Percentiles rank a stretch among this genome's conserved stretches.
Conservation (phyloP, 2,888 invertebrate species). For the Cephonodes hylas region DNA sequence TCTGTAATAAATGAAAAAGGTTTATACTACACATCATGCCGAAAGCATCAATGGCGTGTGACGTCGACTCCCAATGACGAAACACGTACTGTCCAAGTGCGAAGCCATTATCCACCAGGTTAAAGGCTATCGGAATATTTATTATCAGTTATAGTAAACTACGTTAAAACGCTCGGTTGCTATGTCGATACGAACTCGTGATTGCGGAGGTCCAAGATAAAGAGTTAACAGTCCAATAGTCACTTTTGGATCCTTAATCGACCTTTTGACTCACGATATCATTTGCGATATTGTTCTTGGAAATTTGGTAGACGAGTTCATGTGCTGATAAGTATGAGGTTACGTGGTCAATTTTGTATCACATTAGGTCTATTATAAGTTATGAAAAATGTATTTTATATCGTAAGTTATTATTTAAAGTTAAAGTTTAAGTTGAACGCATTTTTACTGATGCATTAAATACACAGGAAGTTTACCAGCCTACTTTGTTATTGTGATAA, state of each 20-base stretch:
- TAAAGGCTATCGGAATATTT: not conserved
- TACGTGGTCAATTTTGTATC: not conserved
- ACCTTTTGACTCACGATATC: not conserved
- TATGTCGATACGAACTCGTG: slow-evolving; percentile 17
- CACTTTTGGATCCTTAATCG: not conserved
- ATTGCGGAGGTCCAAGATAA: not conserved
- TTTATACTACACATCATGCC: not conserved
- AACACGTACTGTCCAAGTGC: not conserved
- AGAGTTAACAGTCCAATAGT: not conserved
- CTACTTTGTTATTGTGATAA: too few relatives aligned
- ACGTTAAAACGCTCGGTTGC: slow-evolving; percentile 23
- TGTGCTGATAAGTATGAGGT: not conserved
- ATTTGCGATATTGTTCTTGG: slow-evolving; percentile 4
- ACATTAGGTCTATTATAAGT: too few relatives aligned
- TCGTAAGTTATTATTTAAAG: too few relatives aligned
- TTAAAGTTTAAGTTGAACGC: too few relatives aligned
- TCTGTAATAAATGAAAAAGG: not conserved
- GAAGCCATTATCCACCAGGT: not conserved
- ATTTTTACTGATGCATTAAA: too few relatives aligned
- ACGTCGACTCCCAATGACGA: not conserved
- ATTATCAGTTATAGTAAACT: slow-evolving; percentile 39
- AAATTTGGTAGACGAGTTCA: not conserved
- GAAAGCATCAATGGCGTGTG: not conserved
- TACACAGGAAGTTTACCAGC: too few relatives aligned
- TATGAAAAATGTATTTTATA: too few relatives aligned